Evolutionary conservation across 2,888 invertebrate species (phyloP).

Genomic region (Camponotus fellah): DNA sequence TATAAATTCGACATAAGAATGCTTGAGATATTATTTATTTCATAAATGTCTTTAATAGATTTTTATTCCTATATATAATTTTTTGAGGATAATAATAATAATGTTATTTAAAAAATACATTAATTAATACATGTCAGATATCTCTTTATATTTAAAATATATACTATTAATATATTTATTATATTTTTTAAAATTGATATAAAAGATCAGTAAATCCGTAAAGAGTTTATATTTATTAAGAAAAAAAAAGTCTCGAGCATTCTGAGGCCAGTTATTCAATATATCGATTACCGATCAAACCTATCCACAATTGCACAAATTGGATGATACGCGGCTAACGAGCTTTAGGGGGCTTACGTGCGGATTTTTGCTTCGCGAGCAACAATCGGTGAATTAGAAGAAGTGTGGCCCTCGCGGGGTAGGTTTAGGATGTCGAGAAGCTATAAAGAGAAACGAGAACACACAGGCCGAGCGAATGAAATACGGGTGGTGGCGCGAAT

Average conservation of each 20-base stretch:
- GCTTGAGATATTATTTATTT: neutral
- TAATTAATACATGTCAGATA: neutral
- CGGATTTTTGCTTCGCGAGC: conserved; percentile 3
- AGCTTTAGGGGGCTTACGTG: neutral
- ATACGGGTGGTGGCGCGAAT: conserved; percentile 73
- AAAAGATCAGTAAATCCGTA: neutral
- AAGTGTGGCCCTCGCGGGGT: conserved; percentile 17
- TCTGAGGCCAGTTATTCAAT: neutral
- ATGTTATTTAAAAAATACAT: neutral
- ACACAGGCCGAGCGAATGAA: conserved; percentile 58
- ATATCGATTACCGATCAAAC: conserved; percentile 3
- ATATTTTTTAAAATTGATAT: neutral
- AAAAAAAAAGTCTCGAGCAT: neutral
- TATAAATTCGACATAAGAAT: neutral
- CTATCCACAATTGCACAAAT: neutral
- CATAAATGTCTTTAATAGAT: neutral
- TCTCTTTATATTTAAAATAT: neutral
- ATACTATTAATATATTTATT: neutral
- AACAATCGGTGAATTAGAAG: conserved; percentile 39
- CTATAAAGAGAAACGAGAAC: conserved; percentile 64
- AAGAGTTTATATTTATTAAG: neutral
- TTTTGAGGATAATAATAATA: neutral
- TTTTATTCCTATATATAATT: neutral
- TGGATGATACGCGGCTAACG: neutral
- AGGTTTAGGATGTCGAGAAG: conserved; percentile 47